These are phyloP conservation scores for Drosophila ustulata DNA, from an alignment of 2,888 invertebrate genomes.

Conservation along the genomic window DNA sequence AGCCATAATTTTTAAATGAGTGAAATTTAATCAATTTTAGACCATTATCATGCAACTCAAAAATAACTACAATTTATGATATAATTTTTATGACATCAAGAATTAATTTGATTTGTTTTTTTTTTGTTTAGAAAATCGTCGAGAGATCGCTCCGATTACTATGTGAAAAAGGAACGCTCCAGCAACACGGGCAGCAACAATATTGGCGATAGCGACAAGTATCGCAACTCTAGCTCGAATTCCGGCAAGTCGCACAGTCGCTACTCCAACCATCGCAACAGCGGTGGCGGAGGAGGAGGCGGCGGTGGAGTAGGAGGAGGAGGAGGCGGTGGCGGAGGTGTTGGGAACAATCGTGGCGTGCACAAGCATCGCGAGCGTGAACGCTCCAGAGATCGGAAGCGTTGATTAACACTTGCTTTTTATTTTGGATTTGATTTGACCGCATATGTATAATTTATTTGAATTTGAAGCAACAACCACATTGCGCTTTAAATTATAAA, in stretches of 20 bases:
- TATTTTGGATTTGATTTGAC: slow-evolving; percentile 13
- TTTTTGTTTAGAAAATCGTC: slow-evolving; percentile 60
- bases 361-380: slow-evolving; percentile 82
- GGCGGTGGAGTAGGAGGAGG: slow-evolving; percentile 35
- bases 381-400: slow-evolving; percentile 83
- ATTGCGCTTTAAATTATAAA: slow-evolving; percentile 21
- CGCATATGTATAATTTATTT: slow-evolving; percentile 30
- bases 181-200: slow-evolving; percentile 62
- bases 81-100: neutral
- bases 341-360: slow-evolving; percentile 64
- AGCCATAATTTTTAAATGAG: too few species aligned
- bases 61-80: too few species aligned
- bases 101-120: neutral
- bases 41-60: too few species aligned
- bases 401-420: slow-evolving; percentile 57
- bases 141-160: slow-evolving; percentile 82
- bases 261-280: slow-evolving; percentile 79
- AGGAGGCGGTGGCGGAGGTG: slow-evolving; percentile 41
- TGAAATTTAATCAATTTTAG: too few species aligned
- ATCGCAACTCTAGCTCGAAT: slow-evolving; percentile 74
- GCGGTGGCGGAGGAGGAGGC: slow-evolving; percentile 37
- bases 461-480: slow-evolving; percentile 8
- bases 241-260: slow-evolving; percentile 82
- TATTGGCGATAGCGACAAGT: slow-evolving; percentile 75
- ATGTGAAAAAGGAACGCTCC: slow-evolving; percentile 76